A percentile compares a stretch with the other conserved stretches of the same genome.
Evolutionary conservation across 2,797 vertebrate species (phyloP).

Genomic region (Gymnodraco acuticeps): DNA sequence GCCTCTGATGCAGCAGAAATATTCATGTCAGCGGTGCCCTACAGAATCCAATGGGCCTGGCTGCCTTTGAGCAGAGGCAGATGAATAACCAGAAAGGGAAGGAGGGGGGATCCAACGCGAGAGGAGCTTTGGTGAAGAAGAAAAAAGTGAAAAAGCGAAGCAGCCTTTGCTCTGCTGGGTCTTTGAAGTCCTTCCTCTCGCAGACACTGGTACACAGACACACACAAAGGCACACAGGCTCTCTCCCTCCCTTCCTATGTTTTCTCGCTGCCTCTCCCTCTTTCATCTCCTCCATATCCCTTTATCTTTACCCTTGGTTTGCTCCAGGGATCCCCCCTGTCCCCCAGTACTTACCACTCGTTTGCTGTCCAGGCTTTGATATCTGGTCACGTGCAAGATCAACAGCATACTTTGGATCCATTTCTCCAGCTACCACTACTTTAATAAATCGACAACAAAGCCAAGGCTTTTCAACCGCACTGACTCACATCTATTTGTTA

Average conservation of each 20-base stretch:
- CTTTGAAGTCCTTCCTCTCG: constrained; percentile 82
- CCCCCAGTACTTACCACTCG: constrained; percentile 70
- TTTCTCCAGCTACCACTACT: constrained; percentile 71
- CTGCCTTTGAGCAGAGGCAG: constrained; percentile 76
- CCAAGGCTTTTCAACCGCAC: constrained; percentile 73
- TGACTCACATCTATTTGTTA: constrained; percentile 82
- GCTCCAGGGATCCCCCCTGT: constrained; percentile 77
- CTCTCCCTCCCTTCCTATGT: constrained; percentile 57
- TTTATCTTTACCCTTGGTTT: constrained; percentile 80
- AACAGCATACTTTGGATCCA: constrained; percentile 73
- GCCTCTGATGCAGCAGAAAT: constrained; percentile 83
- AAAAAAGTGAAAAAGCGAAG: constrained; percentile 68
- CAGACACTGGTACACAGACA: constrained; percentile 63
- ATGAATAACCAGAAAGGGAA: constrained; percentile 74
- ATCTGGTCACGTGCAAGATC: constrained; percentile 72
- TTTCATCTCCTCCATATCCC: constrained; percentile 79
- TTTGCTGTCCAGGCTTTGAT: constrained; percentile 81
- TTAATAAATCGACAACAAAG: constrained; percentile 71
- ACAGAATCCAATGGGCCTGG: constrained; percentile 70
- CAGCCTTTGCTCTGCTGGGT: constrained; percentile 74
- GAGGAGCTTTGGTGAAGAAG: constrained; percentile 62
- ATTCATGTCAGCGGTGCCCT: constrained; percentile 80
- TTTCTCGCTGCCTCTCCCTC: constrained; percentile 51
- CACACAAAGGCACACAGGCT: constrained; percentile 69
- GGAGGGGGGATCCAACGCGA: constrained; percentile 48